Conservation (phyloP, 1,140 invertebrate genomes). For the Thaumetopoea pityocampa region DNA sequence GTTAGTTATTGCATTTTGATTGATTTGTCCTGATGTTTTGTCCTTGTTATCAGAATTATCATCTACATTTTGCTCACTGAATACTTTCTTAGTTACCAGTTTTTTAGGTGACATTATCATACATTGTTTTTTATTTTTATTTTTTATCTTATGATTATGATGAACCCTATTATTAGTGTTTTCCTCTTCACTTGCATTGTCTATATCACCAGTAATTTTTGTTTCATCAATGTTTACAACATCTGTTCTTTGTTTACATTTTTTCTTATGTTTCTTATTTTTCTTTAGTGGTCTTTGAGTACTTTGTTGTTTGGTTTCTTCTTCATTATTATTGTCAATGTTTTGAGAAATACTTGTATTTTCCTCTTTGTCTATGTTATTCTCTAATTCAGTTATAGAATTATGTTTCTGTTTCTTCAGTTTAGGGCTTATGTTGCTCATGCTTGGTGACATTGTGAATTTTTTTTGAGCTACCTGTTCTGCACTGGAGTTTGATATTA, state of each 20-base stretch:
- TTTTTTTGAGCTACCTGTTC: not conserved
- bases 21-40: constrained; percentile 33
- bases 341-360: not conserved
- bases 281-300: constrained; percentile 14
- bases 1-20: constrained; percentile 60
- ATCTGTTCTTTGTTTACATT: constrained; percentile 3
- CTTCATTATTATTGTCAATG: constrained; percentile 3
- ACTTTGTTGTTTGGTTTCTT: not conserved
- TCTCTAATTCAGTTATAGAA: constrained; percentile 2
- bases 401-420: constrained; percentile 12
- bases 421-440: constrained; percentile 2
- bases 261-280: constrained; percentile 14
- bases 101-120: too few relatives aligned
- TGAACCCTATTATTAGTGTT: constrained; percentile 1
- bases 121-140: too few relatives aligned
- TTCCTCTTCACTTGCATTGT: not conserved
- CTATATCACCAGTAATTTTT: constrained; percentile 1
- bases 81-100: not conserved
- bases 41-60: constrained; percentile 15
- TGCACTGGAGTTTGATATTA: not conserved
- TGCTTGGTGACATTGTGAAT: too few relatives aligned
- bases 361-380: not conserved
- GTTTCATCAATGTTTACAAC: not conserved
- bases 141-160: constrained; percentile 6
- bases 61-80: constrained; percentile 8